Evolutionary conservation across 2,113 vertebrate genomes (phyloP), one percentile per base, ranked within the genome.

Genomic region (Rhagologus leucostigma): DNA sequence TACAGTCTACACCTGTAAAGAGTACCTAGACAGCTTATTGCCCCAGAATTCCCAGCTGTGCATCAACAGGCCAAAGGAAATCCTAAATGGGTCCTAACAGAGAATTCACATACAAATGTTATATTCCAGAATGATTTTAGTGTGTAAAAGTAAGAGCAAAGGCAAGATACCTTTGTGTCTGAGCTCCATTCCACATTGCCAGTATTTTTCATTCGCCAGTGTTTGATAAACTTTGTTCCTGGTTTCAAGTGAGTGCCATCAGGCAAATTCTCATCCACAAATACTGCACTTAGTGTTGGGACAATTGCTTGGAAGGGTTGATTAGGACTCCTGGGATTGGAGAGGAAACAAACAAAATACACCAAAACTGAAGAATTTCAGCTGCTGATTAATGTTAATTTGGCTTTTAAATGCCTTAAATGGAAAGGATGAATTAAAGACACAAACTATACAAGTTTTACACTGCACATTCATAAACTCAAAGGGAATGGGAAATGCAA

Each of bases 181-280:
- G 98, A 97, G 91, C 97, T 99, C 99, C 99, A 99, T 87, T 98
- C 98, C 95, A 99, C 98, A 37, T 97, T 99, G 93, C 99, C 99
- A 52, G 99, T 99, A 85, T 99, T 99, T 79, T 98, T 99, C 99
- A 99, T 99, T 95, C 98, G 98, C 99, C 99, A 99, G 97, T 99
- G 99, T 96, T 99, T 99, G 98, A 99, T 98, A 97, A 99, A 99
- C 97, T 98, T 99, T 96, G 99, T 99, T 89, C 98, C 99, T 71
- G 99, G 99, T 94, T 99, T 98, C 95, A 99, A 97, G 89, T 97
- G 98, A 88, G 99, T 99, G 73, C 99, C 99, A 95, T 99, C 99
- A 82, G 99, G 99, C 96, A 99, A 98, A 97, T 99, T 99, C 98
- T 99, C 99, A 97, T 99, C 99, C 97, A 99, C 98, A 98, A 99